Evolutionary conservation across 1,140 invertebrate genomes (phyloP).

Genomic region (Ctenoplectra terminalis): DNA sequence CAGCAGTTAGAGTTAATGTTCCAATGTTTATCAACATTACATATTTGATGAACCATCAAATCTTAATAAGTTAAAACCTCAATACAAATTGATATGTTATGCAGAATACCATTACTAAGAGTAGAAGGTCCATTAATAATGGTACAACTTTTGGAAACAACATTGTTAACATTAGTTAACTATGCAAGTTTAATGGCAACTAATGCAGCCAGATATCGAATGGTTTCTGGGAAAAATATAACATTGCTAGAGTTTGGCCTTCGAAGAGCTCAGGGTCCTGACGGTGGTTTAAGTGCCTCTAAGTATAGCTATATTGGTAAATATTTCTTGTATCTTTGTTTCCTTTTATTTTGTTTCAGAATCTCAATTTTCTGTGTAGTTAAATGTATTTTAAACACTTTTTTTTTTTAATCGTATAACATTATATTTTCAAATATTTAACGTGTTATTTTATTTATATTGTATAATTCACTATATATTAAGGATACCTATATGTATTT

Average conservation of each 20-base stretch:
- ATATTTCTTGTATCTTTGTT: conserved; percentile 18
- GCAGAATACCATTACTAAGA: conserved; percentile 94
- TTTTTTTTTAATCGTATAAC: background rate
- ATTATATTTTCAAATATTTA: background rate
- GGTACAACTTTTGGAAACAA: conserved; percentile 98
- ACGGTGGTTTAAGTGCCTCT: conserved; percentile 99
- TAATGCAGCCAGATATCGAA: conserved; percentile 98
- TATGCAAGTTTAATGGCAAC: conserved; percentile 99
- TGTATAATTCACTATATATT: no score
- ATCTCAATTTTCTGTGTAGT: background rate
- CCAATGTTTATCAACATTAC: conserved; percentile 43
- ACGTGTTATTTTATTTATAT: background rate
- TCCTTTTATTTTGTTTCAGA: background rate
- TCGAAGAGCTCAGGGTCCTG: conserved; percentile 97
- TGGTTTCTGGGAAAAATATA: conserved; percentile 95
- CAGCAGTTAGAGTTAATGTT: conserved; percentile 53
- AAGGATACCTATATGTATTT: background rate
- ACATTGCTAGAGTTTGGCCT: conserved; percentile 97
- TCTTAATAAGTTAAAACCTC: conserved; percentile 53
- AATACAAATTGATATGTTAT: conserved; percentile 63
- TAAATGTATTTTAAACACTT: background rate
- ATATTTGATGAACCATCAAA: conserved; percentile 55
- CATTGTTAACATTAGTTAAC: conserved; percentile 97
- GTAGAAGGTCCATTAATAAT: conserved; percentile 98
- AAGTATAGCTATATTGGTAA: conserved; percentile 99